These are phyloP conservation scores for Caradrina kadenii DNA, from an alignment of 2,888 invertebrate species.

Conservation along the genomic window DNA sequence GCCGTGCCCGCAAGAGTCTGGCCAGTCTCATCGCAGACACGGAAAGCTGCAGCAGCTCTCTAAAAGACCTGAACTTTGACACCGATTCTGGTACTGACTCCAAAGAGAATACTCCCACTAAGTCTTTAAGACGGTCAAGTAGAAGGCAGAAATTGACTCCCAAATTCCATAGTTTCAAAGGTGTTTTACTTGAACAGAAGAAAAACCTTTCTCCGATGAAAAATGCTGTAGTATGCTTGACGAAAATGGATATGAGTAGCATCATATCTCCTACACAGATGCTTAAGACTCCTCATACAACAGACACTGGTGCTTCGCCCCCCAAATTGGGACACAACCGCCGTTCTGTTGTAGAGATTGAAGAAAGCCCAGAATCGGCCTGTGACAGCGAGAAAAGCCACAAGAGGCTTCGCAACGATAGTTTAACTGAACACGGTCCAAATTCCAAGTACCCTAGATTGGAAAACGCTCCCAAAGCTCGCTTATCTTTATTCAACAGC, in stretches of 20 bases:
- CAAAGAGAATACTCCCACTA: conserved; percentile 87
- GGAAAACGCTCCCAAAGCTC: conserved; percentile 84
- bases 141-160: conserved; percentile 79
- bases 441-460: conserved; percentile 80
- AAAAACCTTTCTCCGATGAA: conserved; percentile 80
- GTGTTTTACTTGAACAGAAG: conserved; percentile 82
- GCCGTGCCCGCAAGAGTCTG: conserved; percentile 84
- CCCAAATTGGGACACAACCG: conserved; percentile 83
- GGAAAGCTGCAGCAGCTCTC: conserved; percentile 88
- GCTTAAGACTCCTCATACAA: conserved; percentile 84
- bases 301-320: conserved; percentile 79
- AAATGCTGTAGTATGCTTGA: conserved; percentile 77
- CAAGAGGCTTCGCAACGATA: conserved; percentile 83
- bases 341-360: conserved; percentile 78
- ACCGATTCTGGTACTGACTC: conserved; percentile 86
- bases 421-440: conserved; percentile 77
- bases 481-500: conserved; percentile 84
- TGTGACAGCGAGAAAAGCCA: conserved; percentile 83
- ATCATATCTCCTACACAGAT: conserved; percentile 83
- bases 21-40: conserved; percentile 87
- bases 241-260: conserved; percentile 81
- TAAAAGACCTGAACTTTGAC: conserved; percentile 88
- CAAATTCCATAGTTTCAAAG: conserved; percentile 83
- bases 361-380: conserved; percentile 83
- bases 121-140: conserved; percentile 74